Evolutionary conservation across 2,797 vertebrate species (phyloP), one percentile per base, ranked within the genome.

Genomic region (Myotis daubentonii): DNA sequence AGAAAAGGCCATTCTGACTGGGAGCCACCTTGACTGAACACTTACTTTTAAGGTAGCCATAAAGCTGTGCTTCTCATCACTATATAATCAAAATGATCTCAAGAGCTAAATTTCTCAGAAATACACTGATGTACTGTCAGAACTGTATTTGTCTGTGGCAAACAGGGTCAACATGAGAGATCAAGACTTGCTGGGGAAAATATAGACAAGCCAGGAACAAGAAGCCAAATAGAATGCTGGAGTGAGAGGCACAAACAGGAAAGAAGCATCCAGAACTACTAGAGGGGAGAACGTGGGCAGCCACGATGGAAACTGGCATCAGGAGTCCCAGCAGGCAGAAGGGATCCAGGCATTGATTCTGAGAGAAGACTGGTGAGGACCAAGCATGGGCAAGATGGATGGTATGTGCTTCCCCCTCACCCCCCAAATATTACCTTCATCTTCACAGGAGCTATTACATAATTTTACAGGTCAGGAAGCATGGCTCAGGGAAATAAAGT

Each of bases 41-140:
- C 12, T 38, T 62, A 62, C 28, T 62, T 62, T 38, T n/a, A 62
- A 79, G 41, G 1, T 5, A 76, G 17, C 23, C n/a, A 19, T 41
- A 44, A 75, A 17, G 4, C 19, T 90, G 25, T 60, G 8, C 28
- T 41, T 44, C 30, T 80, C 36, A 89, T 55, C 12, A 66, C 12
- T 25, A 49, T n/a, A 3, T 41, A 84, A 78, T 57, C 62, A 87
- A 88, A 78, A 78, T n/a, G 15, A 41, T 62, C 22, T 85, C 23
- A 53, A 49, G 79, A 72, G 38, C 19, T 30, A 55, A 66, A n/a
- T 71, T 93, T 70, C 30, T 66, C 36, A 68, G 41, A 55, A 83
- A 38, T 17, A 55, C 3, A 22, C 2, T 74, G 25, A 92, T n/a
- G 53, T 41, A 83, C 25, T 28, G 25, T 53, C 13, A 90, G 57